Base-by-base conservation (phyloP, 2,888 invertebrate genomes). In the Drosophila limbata region DNA sequence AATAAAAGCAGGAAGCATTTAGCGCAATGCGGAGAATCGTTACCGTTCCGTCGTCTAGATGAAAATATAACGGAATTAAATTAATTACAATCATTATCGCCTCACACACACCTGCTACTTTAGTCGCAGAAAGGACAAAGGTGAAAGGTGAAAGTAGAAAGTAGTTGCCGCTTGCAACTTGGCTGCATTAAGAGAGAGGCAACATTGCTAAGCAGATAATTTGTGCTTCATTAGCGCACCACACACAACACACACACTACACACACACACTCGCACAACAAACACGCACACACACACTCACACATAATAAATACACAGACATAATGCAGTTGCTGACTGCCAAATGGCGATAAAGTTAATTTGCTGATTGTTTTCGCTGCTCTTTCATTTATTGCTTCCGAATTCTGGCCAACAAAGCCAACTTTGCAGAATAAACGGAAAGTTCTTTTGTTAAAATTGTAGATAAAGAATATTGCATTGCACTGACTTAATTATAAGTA, bases 31-130 rank as follows among this genome's bases (percentile, higher is more conserved):
- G 79, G 91, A 74, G 89, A 68, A 79, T 83, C 73, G 56, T 70
- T 66, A 60, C 61, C 42, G 33, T 48, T 35, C 28, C 61, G 57
- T 69, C 51, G 72, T 66, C 64, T 82, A 89, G 89, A 90, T 90
- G 90, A 85, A 90, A 91, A 89, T 91, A 90, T 90, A 91, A 91
- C 84, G 86, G 78, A 91, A 90, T 91, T 90, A 90, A 91, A 91
- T 91, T 91, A 91, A 91, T 91, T 91, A 90, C 90, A 81, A 88
- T 78, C 85, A 91, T 91, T 91, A 90, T 89, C 85, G 73, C 81
- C 15, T 35, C 74, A 69, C 79, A 84, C 80, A 87, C 89, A 88
- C 81, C 87, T 80, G 79, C 61, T 56, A 47, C 45, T 44, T 31
- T 37, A 51, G 37, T 45, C 13, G 33, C 4, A 17, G 28, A 28